phyloP scores from a whole-genome alignment of 2,888 invertebrate species.

The Xestia xanthographa region DNA sequence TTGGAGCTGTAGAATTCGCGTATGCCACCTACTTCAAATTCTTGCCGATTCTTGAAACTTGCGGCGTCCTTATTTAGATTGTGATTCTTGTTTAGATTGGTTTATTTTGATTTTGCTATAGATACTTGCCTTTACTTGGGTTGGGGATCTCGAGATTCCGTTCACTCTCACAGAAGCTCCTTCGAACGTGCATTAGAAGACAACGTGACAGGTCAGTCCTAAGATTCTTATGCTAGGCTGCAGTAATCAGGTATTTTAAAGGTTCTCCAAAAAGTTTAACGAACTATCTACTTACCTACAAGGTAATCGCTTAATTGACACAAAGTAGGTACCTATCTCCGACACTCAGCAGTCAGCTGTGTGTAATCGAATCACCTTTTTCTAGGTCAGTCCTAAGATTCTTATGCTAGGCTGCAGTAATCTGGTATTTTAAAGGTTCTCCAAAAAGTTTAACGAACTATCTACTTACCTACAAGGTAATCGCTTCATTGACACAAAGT shows the following conservation, averaged over 20 bases:
- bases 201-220: background rate
- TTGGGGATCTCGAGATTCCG: background rate
- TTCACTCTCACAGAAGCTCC: background rate
- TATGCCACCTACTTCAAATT: background rate
- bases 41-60: background rate
- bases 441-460: too few relatives aligned
- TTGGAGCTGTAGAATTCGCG: background rate
- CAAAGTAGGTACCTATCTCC: slow-evolving; percentile 25
- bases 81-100: background rate
- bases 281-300: too few relatives aligned
- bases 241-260: background rate
- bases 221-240: background rate
- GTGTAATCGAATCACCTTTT: slow-evolving; percentile 28
- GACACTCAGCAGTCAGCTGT: background rate
- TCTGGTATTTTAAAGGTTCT: background rate
- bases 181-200: background rate
- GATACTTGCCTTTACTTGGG: background rate
- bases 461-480: too few relatives aligned
- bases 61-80: background rate
- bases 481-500: slow-evolving; percentile 4
- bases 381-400: background rate
- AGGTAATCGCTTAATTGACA: slow-evolving; percentile 1
- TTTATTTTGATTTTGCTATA: background rate
- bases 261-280: background rate
- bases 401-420: background rate